Base-by-base conservation (phyloP, 2,113 vertebrate species). In the Heterocephalus glaber region DNA sequence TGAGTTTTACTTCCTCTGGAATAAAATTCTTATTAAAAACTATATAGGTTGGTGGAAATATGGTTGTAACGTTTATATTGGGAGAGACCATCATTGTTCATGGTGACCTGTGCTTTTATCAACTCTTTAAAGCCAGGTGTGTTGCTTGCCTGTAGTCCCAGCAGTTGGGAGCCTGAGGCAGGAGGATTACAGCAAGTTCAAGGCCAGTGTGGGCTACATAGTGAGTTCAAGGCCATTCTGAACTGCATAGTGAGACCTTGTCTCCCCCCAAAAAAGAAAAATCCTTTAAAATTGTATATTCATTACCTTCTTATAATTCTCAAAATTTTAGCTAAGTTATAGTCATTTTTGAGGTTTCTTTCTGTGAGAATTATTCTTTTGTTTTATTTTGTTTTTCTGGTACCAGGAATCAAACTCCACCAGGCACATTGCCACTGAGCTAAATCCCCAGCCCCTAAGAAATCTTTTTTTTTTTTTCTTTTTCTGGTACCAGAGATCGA, bases 11-110 rank as follows among this genome's bases (percentile, higher is more conserved):
- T 93, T 96, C 65, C 20, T 80, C 54, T 94, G 60, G 20, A 87
- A 90, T 90, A 82, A 92, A 83, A 30, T 81, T 88, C 66, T 81
- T 82, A 3, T 72, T 83, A 61, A 41, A 95, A 93, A 60, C 63
- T 89, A 19, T 86, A 70, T 89, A 68, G 17, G 1, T 90, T 58
- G 26, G 24, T 84, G 7, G 33, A 96, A 89, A 93, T 17, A 19
- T 85, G 26, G 5, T 94, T 85, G 17, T 91, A 56, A 49, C 52
- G 35, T 80, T 58, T 96, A 82, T 33, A 30, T 81, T 90, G n/a
- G 33, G 22, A 94, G 70, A 87, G 7, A 10, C 90, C 19, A 41
- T 85, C 60, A 33, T 33, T 92, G 28, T 89, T 87, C n/a, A 81
- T n/a, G 88, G 30, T 90, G 88, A 77, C 11, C 7, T 81, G 7